phyloP scores from a whole-genome alignment of 2,113 vertebrate genomes.

The Lagopus leucura region DNA sequence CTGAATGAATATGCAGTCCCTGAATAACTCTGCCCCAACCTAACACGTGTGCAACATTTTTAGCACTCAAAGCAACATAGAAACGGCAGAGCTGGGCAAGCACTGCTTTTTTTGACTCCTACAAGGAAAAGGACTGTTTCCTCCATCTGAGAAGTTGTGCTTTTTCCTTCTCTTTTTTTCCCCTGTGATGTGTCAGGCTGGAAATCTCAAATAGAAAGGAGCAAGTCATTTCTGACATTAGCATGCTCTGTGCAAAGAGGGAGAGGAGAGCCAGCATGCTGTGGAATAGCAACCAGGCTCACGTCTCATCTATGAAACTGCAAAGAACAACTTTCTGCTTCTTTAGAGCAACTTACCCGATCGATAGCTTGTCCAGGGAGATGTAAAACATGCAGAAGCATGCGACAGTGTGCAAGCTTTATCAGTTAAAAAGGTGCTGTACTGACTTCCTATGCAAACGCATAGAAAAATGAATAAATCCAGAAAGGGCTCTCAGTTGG shows the following conservation, averaged over 20 bases:
- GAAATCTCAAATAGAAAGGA: neutral
- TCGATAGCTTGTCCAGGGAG: neutral
- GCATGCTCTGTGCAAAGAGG: neutral
- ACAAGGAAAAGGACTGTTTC: neutral
- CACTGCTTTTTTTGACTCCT: neutral
- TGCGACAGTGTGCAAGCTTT: neutral
- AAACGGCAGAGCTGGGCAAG: neutral
- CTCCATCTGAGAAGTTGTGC: neutral
- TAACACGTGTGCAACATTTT: neutral
- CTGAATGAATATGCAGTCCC: slow-evolving; percentile 2
- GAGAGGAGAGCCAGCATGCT: neutral
- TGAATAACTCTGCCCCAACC: neutral
- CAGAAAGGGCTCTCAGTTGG: neutral
- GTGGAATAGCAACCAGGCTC: neutral
- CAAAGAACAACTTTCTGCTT: neutral
- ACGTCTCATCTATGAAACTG: neutral
- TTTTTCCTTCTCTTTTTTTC: neutral
- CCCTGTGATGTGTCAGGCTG: neutral
- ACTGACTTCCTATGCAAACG: slow-evolving; percentile 14
- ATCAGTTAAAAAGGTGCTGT: neutral
- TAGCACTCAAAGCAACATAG: neutral
- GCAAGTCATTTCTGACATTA: neutral
- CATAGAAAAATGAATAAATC: slow-evolving; percentile 11
- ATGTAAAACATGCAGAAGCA: neutral
- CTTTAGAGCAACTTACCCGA: neutral